Evolutionary conservation across 1,140 invertebrate species (phyloP).

Genomic region (Meteorus sp.): DNA sequence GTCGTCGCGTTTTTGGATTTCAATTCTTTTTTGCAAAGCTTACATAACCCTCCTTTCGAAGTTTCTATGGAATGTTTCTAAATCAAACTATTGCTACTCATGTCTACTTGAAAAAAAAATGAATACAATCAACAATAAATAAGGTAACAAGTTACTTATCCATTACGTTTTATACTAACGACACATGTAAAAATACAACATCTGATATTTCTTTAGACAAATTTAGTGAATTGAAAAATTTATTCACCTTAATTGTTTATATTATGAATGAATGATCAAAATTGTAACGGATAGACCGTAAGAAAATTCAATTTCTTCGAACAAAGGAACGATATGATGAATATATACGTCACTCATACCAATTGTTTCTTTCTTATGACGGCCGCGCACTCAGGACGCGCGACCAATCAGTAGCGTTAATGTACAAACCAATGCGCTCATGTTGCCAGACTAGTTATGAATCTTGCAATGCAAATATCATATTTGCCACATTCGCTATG

Average conservation of each 20-base stretch:
- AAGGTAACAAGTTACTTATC: background rate
- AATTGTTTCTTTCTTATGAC: too few relatives aligned
- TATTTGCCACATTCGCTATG: too few relatives aligned
- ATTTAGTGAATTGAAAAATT: background rate
- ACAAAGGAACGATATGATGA: background rate
- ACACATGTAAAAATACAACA: too few relatives aligned
- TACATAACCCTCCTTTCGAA: background rate
- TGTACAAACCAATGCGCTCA: too few relatives aligned
- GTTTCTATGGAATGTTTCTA: background rate
- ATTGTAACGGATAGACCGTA: background rate
- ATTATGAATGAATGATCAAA: background rate
- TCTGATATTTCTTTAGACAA: too few relatives aligned
- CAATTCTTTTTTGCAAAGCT: background rate
- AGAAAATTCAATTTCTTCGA: background rate
- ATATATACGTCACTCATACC: background rate
- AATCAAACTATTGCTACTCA: background rate
- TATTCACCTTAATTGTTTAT: background rate
- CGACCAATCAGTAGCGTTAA: too few relatives aligned
- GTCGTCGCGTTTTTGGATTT: background rate
- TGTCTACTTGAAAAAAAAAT: background rate
- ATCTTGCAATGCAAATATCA: too few relatives aligned
- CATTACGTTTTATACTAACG: background rate
- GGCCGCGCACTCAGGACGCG: too few relatives aligned
- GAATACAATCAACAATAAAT: too few relatives aligned
- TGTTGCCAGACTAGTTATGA: too few relatives aligned